These are phyloP conservation scores for Lepetodrilus schrolli DNA, from an alignment of 2,888 invertebrate species.

Conservation along the genomic window DNA sequence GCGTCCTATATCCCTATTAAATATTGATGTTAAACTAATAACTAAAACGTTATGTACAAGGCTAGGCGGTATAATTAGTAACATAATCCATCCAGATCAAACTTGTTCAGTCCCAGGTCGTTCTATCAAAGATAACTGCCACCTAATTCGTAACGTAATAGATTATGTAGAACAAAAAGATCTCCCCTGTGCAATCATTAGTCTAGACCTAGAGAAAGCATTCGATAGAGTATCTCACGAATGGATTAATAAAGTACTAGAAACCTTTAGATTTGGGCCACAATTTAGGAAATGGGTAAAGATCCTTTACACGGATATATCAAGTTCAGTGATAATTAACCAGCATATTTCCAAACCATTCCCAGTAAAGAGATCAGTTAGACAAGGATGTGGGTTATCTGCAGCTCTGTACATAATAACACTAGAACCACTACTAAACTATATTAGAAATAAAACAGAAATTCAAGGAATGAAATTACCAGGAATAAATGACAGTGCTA, in stretches of 20 bases:
- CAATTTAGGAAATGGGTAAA: slow-evolving; percentile 44
- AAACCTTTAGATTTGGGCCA: slow-evolving; percentile 44
- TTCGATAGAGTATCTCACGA: slow-evolving; percentile 49
- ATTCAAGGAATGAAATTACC: background rate
- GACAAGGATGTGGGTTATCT: slow-evolving; percentile 18
- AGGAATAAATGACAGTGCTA: slow-evolving; percentile 21
- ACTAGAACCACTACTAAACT: slow-evolving; percentile 24
- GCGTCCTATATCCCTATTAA: slow-evolving; percentile 48
- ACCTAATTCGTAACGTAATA: slow-evolving; percentile 42
- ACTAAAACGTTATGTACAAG: slow-evolving; percentile 45
- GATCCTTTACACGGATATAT: slow-evolving; percentile 44
- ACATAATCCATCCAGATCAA: slow-evolving; percentile 43
- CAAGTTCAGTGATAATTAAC: slow-evolving; percentile 44
- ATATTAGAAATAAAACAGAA: background rate
- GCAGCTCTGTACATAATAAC: slow-evolving; percentile 25
- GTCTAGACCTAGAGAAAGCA: slow-evolving; percentile 52
- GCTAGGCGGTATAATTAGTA: slow-evolving; percentile 36
- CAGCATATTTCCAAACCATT: slow-evolving; percentile 37
- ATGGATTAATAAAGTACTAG: slow-evolving; percentile 43
- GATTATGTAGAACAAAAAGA: slow-evolving; percentile 46
- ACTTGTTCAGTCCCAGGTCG: slow-evolving; percentile 46
- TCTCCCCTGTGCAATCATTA: slow-evolving; percentile 39
- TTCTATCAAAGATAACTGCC: slow-evolving; percentile 48
- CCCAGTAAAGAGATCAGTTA: background rate
- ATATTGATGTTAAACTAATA: slow-evolving; percentile 48